Conservation (phyloP, 92 coral and sea anemone species). For the Heteractis magnifica region DNA sequence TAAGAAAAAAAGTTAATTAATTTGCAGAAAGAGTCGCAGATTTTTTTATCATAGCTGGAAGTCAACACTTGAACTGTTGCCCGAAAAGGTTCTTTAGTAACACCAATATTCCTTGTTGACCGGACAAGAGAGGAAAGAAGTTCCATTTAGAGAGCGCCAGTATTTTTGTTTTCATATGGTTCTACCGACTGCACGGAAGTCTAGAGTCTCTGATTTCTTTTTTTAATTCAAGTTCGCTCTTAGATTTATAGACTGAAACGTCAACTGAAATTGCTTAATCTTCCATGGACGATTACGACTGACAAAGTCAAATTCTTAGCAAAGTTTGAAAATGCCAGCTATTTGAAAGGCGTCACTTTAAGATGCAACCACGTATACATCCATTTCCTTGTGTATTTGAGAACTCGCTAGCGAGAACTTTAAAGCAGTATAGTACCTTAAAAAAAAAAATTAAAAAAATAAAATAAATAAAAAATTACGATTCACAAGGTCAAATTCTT, state of each 20-base stretch:
- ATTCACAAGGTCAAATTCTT: too few species aligned
- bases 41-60: slow-evolving; percentile 4
- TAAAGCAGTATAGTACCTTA: too few species aligned
- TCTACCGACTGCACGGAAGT: neutral
- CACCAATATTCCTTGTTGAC: neutral
- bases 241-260: neutral
- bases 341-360: neutral
- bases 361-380: neutral
- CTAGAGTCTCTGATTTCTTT: slow-evolving; percentile 2
- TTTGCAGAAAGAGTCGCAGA: neutral
- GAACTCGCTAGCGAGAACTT: neutral
- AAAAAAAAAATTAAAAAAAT: too few species aligned
- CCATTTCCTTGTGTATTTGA: neutral
- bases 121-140: slow-evolving; percentile 3
- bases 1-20: slow-evolving; percentile 1
- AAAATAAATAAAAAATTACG: too few species aligned
- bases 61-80: slow-evolving; percentile 7
- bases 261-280: neutral
- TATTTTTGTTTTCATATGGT: neutral
- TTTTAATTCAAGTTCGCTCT: neutral
- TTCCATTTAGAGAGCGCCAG: slow-evolving; percentile 5
- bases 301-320: neutral
- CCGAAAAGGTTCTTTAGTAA: neutral
- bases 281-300: neutral
- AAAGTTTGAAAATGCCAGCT: neutral